Percentiles rank a stretch among this genome's conserved stretches.
phyloP scores from a whole-genome alignment of 2,113 vertebrate species.

The Takifugu flavidus region DNA sequence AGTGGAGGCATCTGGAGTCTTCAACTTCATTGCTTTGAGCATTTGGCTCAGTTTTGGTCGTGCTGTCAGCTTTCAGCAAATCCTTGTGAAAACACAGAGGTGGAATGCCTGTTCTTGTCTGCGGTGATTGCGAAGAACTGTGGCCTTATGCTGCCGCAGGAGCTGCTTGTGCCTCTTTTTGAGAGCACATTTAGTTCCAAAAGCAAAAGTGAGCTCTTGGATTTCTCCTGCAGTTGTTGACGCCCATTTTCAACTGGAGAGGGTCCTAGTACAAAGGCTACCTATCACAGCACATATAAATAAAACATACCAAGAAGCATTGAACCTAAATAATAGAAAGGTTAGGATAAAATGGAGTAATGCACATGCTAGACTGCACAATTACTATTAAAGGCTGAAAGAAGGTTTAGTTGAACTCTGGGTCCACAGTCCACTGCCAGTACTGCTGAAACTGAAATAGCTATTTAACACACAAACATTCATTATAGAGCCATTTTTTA shows the following conservation, averaged over 20 bases:
- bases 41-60: slow-evolving; percentile 52
- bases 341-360: slow-evolving; percentile 55
- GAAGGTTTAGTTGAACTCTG: slow-evolving; percentile 31
- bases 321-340: slow-evolving; percentile 63
- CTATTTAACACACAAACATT: not conserved
- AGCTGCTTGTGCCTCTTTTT: slow-evolving; percentile 6
- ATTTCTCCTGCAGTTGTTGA: slow-evolving; percentile 13
- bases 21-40: slow-evolving; percentile 51
- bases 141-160: slow-evolving; percentile 25
- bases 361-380: slow-evolving; percentile 37
- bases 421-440: slow-evolving; percentile 6
- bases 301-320: slow-evolving; percentile 64
- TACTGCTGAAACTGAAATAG: no score
- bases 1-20: slow-evolving; percentile 53
- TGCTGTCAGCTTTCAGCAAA: slow-evolving; percentile 60
- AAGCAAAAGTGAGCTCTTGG: slow-evolving; percentile 13
- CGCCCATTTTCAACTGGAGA: slow-evolving; percentile 19
- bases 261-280: slow-evolving; percentile 33
- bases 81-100: slow-evolving; percentile 32
- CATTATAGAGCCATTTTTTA: not conserved
- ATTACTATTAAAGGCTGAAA: slow-evolving; percentile 39
- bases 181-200: not conserved
- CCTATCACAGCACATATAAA: slow-evolving; percentile 47
- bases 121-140: slow-evolving; percentile 14
- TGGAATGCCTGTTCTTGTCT: slow-evolving; percentile 29